Evolutionary conservation across 2,113 vertebrate species (phyloP), one percentile per base, ranked within the genome.

Genomic region (Rynchops niger): DNA sequence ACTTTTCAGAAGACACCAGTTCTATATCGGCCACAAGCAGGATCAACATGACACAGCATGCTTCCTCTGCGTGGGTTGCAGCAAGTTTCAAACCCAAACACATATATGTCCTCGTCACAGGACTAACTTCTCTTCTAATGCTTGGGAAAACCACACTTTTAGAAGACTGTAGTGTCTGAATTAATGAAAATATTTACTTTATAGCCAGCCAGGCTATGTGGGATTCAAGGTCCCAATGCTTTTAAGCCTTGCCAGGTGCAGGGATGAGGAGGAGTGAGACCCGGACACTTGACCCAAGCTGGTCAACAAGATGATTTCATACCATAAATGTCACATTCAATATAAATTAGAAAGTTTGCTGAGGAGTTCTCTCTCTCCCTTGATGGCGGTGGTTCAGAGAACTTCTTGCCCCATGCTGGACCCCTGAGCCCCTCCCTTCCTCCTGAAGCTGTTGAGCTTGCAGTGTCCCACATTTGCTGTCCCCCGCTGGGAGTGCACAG

Each of bases 31-130:
- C 26, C 70, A 90, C 12, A 30, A 58, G 55, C 55, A 27, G 0
- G 1, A 43, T 0, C 29, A 30, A 9, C 22, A 1, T 11, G 42
- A 36, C 17, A 27, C 16, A 62, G 4, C 6, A 21, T 0, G 10
- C 29, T 47, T 49, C 30, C 43, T 36, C 5, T 2, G 8, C 2
- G n/a, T 3, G 22, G 40, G 9, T 2, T n/a, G 58, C 5, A 50
- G 3, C 3, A 49, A 84, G 67, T 58, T 40, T 22, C 71, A 65
- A 36, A n/a, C 7, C 16, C 19, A 36, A 50, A 9, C 50, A 14
- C 11, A 30, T 0, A 1, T 2, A n/a, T 26, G 15, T 38, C 59
- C 34, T 61, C 15, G n/a, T 61, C 59, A 61, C 59, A 38, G 23
- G n/a, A 61, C 59, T 26, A 61, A 61, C 23, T 61, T 61, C 22